These are phyloP conservation scores for Lobophora halterata DNA, from an alignment of 2,888 invertebrate genomes.

Conservation along the genomic window DNA sequence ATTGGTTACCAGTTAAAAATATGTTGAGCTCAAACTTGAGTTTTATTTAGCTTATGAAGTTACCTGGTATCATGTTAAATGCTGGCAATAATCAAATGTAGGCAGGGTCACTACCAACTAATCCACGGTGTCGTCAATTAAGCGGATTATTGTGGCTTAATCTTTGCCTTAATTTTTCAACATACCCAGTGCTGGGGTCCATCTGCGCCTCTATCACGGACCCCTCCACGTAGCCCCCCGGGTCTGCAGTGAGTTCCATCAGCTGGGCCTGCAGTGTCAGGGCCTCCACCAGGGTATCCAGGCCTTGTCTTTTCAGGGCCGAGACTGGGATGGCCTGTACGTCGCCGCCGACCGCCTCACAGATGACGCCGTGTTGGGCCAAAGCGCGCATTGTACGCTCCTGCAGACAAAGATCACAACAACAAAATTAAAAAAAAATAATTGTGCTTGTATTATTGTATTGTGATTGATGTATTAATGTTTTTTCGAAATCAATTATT, in stretches of 20 bases:
- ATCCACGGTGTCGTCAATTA: too few species aligned
- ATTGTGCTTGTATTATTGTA: too few species aligned
- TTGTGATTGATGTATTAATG: too few species aligned
- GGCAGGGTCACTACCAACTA: too few species aligned
- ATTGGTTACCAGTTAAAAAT: too few species aligned
- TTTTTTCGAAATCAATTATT: too few species aligned
- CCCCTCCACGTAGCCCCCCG: constrained; percentile 92
- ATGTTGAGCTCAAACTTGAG: too few species aligned
- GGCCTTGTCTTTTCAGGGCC: constrained; percentile 90
- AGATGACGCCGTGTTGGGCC: constrained; percentile 87
- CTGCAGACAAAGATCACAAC: constrained; percentile 68
- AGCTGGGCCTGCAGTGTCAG: constrained; percentile 91
- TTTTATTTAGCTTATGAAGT: too few species aligned
- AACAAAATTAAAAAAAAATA: constrained; percentile 2
- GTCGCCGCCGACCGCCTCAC: constrained; percentile 95
- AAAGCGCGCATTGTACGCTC: constrained; percentile 88
- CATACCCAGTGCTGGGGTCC: constrained; percentile 54
- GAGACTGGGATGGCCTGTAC: constrained; percentile 95
- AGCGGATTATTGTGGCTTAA: too few species aligned
- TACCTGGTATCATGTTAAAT: too few species aligned
- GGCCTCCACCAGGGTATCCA: constrained; percentile 90
- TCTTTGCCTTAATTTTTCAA: too few species aligned
- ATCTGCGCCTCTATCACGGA: constrained; percentile 92
- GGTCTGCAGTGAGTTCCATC: constrained; percentile 92
- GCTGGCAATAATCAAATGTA: neutral